A percentile compares a stretch with the other conserved stretches of the same genome.
phyloP scores from a whole-genome alignment of 2,888 invertebrate genomes.

The Pyrrhia umbra region DNA sequence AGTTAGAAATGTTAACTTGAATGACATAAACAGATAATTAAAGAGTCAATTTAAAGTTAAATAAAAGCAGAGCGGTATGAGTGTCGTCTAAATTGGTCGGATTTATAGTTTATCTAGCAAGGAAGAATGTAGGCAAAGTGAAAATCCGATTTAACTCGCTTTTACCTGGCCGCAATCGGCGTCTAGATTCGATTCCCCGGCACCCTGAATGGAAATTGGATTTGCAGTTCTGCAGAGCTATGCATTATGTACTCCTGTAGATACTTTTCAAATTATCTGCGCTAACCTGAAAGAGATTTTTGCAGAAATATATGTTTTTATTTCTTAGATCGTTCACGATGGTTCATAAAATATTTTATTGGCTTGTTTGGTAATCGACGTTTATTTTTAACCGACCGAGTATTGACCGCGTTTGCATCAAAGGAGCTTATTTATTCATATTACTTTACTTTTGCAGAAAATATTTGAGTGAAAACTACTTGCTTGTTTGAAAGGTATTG shows the following conservation, averaged over 20 bases:
- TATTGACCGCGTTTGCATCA: not conserved
- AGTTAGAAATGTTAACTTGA: not conserved
- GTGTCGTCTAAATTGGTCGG: slow-evolving; percentile 52
- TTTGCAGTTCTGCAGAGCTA: slow-evolving; percentile 83
- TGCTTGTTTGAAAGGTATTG: not conserved
- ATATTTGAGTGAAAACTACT: not conserved
- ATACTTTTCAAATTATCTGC: slow-evolving; percentile 77
- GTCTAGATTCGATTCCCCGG: slow-evolving; percentile 82
- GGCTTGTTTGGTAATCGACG: slow-evolving; percentile 2
- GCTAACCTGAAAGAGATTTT: slow-evolving; percentile 53
- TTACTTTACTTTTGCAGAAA: not conserved
- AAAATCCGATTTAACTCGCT: slow-evolving; percentile 84
- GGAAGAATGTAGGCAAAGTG: slow-evolving; percentile 71
- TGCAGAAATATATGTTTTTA: slow-evolving; percentile 48
- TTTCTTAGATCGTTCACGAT: slow-evolving; percentile 15
- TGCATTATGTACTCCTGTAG: slow-evolving; percentile 78
- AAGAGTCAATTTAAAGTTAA: not conserved
- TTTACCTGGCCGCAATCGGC: slow-evolving; percentile 85
- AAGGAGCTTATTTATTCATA: not conserved
- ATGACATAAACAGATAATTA: not conserved
- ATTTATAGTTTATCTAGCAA: slow-evolving; percentile 68
- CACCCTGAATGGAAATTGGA: slow-evolving; percentile 84
- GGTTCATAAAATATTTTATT: slow-evolving; percentile 6
- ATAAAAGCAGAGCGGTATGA: not conserved
- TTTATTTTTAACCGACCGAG: not conserved